phyloP scores from a whole-genome alignment of 2,888 invertebrate genomes.

The Micoletzkya japonica region DNA sequence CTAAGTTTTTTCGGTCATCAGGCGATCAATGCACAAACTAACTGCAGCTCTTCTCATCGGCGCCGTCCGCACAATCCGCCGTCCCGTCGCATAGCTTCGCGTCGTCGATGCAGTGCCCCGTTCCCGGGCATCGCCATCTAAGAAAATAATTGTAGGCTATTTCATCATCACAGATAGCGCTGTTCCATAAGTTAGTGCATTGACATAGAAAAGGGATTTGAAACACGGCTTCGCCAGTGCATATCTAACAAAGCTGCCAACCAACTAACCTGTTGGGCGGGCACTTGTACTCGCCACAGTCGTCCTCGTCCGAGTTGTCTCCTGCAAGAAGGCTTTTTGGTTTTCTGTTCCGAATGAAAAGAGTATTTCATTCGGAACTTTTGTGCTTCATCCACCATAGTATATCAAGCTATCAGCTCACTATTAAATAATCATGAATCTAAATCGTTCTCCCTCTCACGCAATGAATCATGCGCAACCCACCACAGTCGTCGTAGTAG shows the following conservation, averaged over 20 bases:
- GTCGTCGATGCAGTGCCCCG: slow-evolving; percentile 90
- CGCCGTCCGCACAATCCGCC: slow-evolving; percentile 92
- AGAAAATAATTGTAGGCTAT: neutral
- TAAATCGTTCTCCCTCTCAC: neutral
- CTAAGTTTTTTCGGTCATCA: neutral
- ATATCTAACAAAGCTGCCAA: too few relatives aligned
- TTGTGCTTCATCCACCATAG: too few relatives aligned
- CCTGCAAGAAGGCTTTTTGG: slow-evolving; percentile 68
- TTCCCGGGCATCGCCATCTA: slow-evolving; percentile 37
- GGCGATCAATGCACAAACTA: slow-evolving; percentile 29
- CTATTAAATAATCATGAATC: too few relatives aligned
- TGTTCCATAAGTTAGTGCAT: neutral
- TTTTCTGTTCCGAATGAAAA: neutral
- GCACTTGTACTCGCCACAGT: slow-evolving; percentile 62
- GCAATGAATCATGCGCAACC: neutral
- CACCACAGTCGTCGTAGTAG: slow-evolving; percentile 82
- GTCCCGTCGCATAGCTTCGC: slow-evolving; percentile 92
- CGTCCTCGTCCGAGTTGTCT: slow-evolving; percentile 79
- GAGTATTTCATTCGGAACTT: too few relatives aligned
- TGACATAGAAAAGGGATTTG: neutral
- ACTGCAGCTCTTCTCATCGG: slow-evolving; percentile 75
- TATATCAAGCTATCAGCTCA: too few relatives aligned
- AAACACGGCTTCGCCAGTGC: too few relatives aligned
- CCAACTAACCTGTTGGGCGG: slow-evolving; percentile 61
- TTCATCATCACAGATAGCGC: neutral